phyloP scores from a whole-genome alignment of 2,888 invertebrate species.

The Amblyjoppa fuscipennis region DNA sequence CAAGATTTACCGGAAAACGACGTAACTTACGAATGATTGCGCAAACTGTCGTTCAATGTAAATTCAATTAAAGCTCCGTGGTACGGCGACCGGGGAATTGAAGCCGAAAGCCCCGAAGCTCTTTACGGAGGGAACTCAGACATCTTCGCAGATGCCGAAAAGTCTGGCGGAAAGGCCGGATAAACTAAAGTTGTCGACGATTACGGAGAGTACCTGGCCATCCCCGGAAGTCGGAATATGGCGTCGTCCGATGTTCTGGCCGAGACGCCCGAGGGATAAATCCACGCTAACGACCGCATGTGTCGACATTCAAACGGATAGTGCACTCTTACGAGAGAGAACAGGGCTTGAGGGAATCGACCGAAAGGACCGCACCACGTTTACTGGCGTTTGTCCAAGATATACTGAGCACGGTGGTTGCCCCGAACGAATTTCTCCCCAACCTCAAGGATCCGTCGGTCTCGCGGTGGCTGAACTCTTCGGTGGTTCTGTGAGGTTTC shows the following conservation, averaged over 20 bases:
- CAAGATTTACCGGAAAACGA: neutral
- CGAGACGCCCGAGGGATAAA: conserved; percentile 62
- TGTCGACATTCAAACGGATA: conserved; percentile 67
- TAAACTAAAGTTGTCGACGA: conserved; percentile 53
- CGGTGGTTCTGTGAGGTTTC: conserved; percentile 6
- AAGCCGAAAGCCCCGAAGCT: conserved; percentile 21
- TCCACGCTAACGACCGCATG: conserved; percentile 64
- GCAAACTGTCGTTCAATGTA: conserved; percentile 9
- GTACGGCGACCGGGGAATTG: neutral
- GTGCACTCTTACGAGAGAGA: conserved; percentile 42
- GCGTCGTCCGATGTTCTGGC: conserved; percentile 55
- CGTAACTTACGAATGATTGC: conserved; percentile 12
- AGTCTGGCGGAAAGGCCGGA: conserved; percentile 36
- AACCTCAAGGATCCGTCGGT: conserved; percentile 42
- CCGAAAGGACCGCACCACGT: conserved; percentile 49
- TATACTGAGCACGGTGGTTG: conserved; percentile 34
- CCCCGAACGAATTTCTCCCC: conserved; percentile 28
- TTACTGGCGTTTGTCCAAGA: conserved; percentile 60
- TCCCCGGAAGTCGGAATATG: conserved; percentile 50
- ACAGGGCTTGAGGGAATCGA: conserved; percentile 43
- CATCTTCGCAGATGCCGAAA: conserved; percentile 31
- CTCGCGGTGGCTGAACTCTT: conserved; percentile 35
- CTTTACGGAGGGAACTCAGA: conserved; percentile 48
- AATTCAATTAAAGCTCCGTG: conserved; percentile 40
- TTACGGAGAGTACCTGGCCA: conserved; percentile 56